A percentile compares a stretch with the other conserved stretches of the same genome.
Conservation (phyloP, 2,797 vertebrate genomes). For the Intellagama lesueurii region DNA sequence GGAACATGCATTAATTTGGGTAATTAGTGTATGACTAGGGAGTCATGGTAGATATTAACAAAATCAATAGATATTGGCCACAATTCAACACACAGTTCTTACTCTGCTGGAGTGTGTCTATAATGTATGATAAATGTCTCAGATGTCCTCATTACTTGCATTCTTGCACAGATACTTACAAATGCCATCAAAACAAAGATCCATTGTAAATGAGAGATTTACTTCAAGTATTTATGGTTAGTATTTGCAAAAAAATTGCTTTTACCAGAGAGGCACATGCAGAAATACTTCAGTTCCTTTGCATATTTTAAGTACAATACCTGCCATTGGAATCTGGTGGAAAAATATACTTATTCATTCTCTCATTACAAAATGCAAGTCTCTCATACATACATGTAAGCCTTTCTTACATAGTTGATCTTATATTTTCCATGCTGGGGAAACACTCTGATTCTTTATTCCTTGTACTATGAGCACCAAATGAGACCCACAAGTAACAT, state of each 20-base stretch:
- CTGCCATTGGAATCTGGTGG: not conserved
- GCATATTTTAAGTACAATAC: not conserved
- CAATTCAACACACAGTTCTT: conserved; percentile 5
- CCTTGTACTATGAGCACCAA: not conserved
- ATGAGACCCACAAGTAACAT: too few relatives aligned
- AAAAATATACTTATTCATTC: not conserved
- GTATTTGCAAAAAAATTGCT: conserved; percentile 12
- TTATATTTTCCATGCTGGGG: not conserved
- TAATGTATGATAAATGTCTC: conserved; percentile 22
- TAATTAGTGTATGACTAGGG: conserved; percentile 42
- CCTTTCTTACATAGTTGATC: not conserved
- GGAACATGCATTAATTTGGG: conserved; percentile 48
- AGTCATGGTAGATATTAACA: conserved; percentile 36
- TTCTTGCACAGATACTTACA: conserved; percentile 36
- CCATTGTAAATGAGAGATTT: conserved; percentile 12
- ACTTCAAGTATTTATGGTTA: not conserved
- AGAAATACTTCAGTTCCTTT: not conserved
- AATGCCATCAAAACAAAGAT: conserved; percentile 33
- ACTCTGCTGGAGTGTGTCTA: not conserved
- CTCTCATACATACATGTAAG: not conserved
- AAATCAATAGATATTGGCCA: conserved; percentile 36
- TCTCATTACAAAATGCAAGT: not conserved
- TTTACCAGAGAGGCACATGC: not conserved
- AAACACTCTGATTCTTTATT: not conserved
- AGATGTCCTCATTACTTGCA: conserved; percentile 8